Conservation (phyloP, 2,888 invertebrate genomes). For the Rhopalosiphum nymphaeae region DNA sequence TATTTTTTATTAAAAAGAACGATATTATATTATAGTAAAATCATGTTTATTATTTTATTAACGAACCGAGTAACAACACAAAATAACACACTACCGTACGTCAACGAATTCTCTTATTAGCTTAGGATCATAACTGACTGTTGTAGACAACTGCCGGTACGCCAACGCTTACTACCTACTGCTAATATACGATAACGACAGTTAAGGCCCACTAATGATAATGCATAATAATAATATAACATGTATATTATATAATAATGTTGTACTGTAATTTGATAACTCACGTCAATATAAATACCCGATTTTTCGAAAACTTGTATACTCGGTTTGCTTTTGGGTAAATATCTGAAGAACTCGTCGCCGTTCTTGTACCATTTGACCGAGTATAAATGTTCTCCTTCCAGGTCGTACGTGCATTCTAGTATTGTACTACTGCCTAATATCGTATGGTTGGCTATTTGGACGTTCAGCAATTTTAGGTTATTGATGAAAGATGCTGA, state of each 20-base stretch:
- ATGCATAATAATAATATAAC: not conserved
- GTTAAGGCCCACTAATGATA: not conserved
- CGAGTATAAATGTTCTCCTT: conserved; percentile 85
- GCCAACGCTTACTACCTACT: not conserved
- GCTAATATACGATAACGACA: not conserved
- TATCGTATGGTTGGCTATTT: conserved; percentile 86
- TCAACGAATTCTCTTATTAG: not conserved
- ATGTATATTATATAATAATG: not conserved
- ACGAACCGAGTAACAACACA: not conserved
- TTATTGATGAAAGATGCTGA: conserved; percentile 28
- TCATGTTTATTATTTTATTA: not conserved
- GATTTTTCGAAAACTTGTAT: conserved; percentile 83
- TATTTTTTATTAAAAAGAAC: not conserved
- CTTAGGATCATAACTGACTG: not conserved
- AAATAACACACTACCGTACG: not conserved
- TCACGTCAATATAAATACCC: conserved; percentile 88
- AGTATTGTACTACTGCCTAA: conserved; percentile 81
- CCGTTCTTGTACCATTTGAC: conserved; percentile 95
- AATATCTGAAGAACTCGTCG: conserved; percentile 88
- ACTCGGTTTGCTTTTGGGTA: conserved; percentile 85
- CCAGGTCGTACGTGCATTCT: conserved; percentile 86
- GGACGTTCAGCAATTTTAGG: conserved; percentile 81
- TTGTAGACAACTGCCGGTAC: not conserved
- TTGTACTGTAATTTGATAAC: conserved; percentile 70
- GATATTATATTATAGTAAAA: not conserved